phyloP scores from a whole-genome alignment of 2,113 vertebrate species.

The Sphaerodactylus townsendi region DNA sequence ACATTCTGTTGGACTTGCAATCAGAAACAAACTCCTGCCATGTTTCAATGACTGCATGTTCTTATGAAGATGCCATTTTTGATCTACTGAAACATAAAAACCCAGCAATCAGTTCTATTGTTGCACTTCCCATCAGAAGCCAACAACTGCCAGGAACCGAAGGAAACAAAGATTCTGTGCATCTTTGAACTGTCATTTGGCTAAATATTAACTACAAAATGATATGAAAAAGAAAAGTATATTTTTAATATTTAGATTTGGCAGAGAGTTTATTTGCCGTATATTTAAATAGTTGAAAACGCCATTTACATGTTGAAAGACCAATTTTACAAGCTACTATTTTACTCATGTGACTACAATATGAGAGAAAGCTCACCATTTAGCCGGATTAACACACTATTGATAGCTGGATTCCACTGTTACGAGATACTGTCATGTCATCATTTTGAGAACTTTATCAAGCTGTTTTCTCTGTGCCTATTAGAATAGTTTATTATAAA shows the following conservation, averaged over 20 bases:
- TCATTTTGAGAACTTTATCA: constrained; percentile 75
- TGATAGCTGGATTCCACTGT: constrained; percentile 64
- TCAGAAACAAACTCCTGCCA: too few species aligned
- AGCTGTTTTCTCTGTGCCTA: constrained; percentile 66
- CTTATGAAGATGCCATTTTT: too few species aligned
- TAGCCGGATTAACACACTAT: constrained; percentile 68
- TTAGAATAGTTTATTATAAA: constrained; percentile 67
- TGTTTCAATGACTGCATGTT: too few species aligned
- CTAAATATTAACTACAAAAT: too few species aligned
- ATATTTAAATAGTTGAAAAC: neutral
- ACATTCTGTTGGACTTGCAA: too few species aligned
- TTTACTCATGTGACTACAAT: constrained; percentile 57
- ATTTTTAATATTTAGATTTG: neutral
- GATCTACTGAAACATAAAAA: too few species aligned
- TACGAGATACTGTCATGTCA: constrained; percentile 62
- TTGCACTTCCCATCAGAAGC: too few species aligned
- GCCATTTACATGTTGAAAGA: constrained; percentile 49
- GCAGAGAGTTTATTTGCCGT: neutral
- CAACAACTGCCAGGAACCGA: too few species aligned
- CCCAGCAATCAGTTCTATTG: too few species aligned
- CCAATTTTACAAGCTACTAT: constrained; percentile 62
- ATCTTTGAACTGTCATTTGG: too few species aligned
- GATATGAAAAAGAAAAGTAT: too few species aligned
- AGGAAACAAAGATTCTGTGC: too few species aligned
- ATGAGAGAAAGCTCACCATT: constrained; percentile 61